Evolutionary conservation across 2,888 invertebrate species (phyloP).

Genomic region (Andrena chrysosceles): DNA sequence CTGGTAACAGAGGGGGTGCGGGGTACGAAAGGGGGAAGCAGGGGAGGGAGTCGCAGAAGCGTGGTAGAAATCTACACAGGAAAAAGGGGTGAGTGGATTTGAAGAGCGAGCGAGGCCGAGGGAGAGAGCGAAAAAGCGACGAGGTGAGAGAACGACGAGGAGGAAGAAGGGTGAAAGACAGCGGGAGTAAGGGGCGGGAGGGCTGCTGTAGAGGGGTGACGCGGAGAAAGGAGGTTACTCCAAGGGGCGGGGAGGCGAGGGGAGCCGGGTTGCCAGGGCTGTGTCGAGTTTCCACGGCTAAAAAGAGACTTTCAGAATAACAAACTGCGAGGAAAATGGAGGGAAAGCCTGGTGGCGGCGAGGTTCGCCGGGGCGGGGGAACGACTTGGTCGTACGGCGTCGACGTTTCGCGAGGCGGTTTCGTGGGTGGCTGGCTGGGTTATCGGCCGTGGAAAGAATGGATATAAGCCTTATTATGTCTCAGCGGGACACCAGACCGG

Average conservation of each 20-base stretch:
- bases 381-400: slow-evolving; percentile 13
- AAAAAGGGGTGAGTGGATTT: slow-evolving; percentile 71
- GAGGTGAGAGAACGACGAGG: slow-evolving; percentile 43
- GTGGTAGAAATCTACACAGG: slow-evolving; percentile 74
- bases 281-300: slow-evolving; percentile 80
- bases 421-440: slow-evolving; percentile 56
- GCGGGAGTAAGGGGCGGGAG: slow-evolving; percentile 8
- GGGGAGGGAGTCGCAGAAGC: slow-evolving; percentile 58
- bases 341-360: slow-evolving; percentile 42
- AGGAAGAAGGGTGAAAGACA: slow-evolving; percentile 30
- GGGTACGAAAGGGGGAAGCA: slow-evolving; percentile 5
- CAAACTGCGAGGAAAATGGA: slow-evolving; percentile 75
- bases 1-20: slow-evolving; percentile 7
- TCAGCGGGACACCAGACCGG: slow-evolving; percentile 50
- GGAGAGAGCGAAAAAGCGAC: slow-evolving; percentile 47
- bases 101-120: slow-evolving; percentile 68
- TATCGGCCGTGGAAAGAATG: slow-evolving; percentile 54
- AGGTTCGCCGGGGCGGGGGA: neutral
- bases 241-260: slow-evolving; percentile 33
- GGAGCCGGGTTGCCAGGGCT: slow-evolving; percentile 64
- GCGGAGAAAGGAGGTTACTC: slow-evolving; percentile 67
- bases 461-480: slow-evolving; percentile 65
- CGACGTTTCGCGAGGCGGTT: slow-evolving; percentile 50
- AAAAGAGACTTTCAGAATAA: slow-evolving; percentile 79
- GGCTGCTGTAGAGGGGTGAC: slow-evolving; percentile 42